Conservation (phyloP, 2,113 vertebrate species). For the Sisor rabdophorus region DNA sequence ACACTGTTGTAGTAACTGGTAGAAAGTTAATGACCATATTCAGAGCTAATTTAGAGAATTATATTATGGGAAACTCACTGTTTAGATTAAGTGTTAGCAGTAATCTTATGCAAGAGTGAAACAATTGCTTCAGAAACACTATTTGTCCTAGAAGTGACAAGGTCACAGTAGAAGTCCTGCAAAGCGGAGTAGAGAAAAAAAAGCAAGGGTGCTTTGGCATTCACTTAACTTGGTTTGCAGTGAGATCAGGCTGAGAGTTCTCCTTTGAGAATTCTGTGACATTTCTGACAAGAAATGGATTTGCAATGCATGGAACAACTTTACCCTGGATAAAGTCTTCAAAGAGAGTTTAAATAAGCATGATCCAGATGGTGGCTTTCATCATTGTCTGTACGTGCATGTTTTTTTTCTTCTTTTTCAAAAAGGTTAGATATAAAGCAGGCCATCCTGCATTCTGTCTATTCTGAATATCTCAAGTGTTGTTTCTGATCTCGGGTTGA, state of each 20-base stretch:
- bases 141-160: constrained; percentile 28
- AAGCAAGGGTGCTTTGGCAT: constrained; percentile 33
- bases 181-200: not conserved
- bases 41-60: constrained; percentile 26
- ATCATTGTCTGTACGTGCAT: constrained; percentile 9
- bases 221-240: constrained; percentile 36
- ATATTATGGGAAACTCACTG: constrained; percentile 11
- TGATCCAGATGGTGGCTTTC: constrained; percentile 20
- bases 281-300: constrained; percentile 35
- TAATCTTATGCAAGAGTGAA: constrained; percentile 33
- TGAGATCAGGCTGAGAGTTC: constrained; percentile 30
- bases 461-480: constrained; percentile 6
- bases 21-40: constrained; percentile 35
- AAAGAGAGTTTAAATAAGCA: constrained; percentile 26
- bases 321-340: constrained; percentile 27
- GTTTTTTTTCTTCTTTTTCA: not conserved
- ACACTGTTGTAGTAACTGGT: constrained; percentile 15
- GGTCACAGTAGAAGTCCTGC: constrained; percentile 16
- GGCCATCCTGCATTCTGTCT: constrained; percentile 5
- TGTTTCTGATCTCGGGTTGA: constrained; percentile 25
- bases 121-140: constrained; percentile 31
- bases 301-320: constrained; percentile 24
- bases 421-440: constrained; percentile 16
- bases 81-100: not conserved
- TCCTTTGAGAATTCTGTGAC: constrained; percentile 28